These are phyloP conservation scores for Plebejus argus DNA, from an alignment of 2,888 invertebrate genomes.

Conservation along the genomic window DNA sequence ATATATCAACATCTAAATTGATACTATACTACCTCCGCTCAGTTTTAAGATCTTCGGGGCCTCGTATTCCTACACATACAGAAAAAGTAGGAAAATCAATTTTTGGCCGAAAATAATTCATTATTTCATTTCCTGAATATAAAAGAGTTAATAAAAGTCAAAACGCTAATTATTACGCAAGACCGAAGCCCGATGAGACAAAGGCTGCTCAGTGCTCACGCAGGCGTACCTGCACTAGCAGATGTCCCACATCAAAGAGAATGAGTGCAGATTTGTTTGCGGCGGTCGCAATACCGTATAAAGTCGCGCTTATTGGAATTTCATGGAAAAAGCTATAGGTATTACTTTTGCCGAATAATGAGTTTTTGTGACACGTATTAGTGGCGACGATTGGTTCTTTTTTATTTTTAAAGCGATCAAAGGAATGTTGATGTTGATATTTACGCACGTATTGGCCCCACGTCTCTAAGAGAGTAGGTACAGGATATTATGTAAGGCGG, in stretches of 20 bases:
- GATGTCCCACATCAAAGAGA: constrained; percentile 38
- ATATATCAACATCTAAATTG: too few relatives aligned
- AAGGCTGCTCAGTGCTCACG: constrained; percentile 26
- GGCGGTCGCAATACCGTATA: constrained; percentile 32
- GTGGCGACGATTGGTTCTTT: neutral
- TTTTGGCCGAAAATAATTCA: neutral
- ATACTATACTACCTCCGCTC: too few relatives aligned
- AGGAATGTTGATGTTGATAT: neutral
- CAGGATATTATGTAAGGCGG: too few relatives aligned
- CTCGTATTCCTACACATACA: too few relatives aligned
- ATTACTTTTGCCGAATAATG: neutral
- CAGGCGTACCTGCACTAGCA: constrained; percentile 27
- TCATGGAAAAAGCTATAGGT: constrained; percentile 17
- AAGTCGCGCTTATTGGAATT: constrained; percentile 22
- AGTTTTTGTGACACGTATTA: neutral
- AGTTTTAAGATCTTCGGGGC: too few relatives aligned
- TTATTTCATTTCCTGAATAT: neutral
- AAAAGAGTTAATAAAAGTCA: neutral
- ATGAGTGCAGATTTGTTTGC: constrained; percentile 31
- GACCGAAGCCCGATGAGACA: constrained; percentile 2
- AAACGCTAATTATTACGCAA: neutral
- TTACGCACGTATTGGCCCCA: neutral
- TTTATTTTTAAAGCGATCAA: too few relatives aligned
- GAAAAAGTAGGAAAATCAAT: too few relatives aligned
- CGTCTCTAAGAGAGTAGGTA: too few relatives aligned